Conservation (phyloP, 2,113 vertebrate genomes). For the Suricata suricatta region DNA sequence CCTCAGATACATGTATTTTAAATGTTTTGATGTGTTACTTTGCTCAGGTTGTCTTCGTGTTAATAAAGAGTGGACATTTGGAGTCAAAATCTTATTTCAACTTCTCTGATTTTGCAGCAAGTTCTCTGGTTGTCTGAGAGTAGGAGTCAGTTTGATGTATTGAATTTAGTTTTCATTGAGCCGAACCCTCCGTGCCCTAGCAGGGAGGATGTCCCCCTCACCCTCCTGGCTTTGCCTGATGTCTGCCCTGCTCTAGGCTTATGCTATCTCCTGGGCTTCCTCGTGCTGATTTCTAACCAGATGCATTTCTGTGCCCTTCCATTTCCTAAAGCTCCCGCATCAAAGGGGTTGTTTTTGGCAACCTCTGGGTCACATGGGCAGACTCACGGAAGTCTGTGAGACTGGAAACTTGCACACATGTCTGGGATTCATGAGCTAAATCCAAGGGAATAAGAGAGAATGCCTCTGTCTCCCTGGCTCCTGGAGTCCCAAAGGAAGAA, state of each 20-base stretch:
- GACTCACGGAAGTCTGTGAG: background rate
- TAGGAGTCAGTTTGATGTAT: background rate
- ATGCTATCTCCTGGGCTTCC: background rate
- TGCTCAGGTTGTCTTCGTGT: background rate
- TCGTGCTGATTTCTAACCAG: background rate
- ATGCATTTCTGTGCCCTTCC: background rate
- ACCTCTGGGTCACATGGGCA: background rate
- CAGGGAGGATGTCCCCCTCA: background rate
- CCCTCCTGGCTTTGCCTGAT: background rate
- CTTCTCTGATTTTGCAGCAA: background rate
- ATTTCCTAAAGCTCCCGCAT: background rate
- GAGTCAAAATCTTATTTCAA: rapidly evolving
- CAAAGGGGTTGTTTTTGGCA: background rate
- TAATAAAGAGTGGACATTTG: background rate
- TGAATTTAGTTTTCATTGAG: background rate
- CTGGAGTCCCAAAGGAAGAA: background rate
- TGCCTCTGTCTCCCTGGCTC: background rate
- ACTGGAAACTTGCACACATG: background rate
- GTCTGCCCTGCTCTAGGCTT: background rate
- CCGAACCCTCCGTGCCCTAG: background rate
- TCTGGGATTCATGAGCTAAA: background rate
- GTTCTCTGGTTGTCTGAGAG: background rate
- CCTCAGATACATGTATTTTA: background rate
- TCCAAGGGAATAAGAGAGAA: background rate
- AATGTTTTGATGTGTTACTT: background rate